Conservation (phyloP, 1,140 invertebrate species). For the Aleiodes sp. region DNA sequence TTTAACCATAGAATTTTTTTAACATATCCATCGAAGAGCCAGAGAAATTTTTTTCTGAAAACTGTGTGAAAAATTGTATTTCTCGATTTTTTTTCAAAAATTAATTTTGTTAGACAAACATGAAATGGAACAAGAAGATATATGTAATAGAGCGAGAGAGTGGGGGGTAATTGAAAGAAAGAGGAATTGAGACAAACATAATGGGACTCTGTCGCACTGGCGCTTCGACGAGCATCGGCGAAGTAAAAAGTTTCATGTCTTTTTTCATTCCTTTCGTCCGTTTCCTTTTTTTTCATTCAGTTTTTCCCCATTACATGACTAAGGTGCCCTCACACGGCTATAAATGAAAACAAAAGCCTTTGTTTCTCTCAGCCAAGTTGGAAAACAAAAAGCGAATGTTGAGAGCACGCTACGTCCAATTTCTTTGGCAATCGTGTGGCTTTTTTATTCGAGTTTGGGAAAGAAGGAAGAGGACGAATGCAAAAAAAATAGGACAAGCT, state of each 20-base stretch:
- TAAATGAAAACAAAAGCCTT: conserved; percentile 19
- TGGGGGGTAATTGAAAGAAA: not conserved
- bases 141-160: too few relatives aligned
- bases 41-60: too few relatives aligned
- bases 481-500: not conserved
- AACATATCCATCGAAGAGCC: too few relatives aligned
- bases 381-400: not conserved
- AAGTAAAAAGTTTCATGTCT: not conserved
- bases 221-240: not conserved
- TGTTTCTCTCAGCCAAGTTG: not conserved
- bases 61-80: too few relatives aligned
- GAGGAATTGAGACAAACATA: not conserved
- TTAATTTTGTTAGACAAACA: too few relatives aligned
- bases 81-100: too few relatives aligned
- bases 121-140: too few relatives aligned
- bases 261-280: not conserved
- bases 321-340: not conserved
- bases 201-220: not conserved
- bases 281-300: not conserved
- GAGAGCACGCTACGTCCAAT: conserved; percentile 10
- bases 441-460: conserved; percentile 1
- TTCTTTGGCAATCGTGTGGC: conserved; percentile 21
- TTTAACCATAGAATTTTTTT: too few relatives aligned
- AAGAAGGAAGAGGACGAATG: not conserved
- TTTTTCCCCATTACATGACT: conserved; percentile 3